These are phyloP conservation scores for Eonycteris spelaea DNA, from an alignment of 2,113 vertebrate genomes.

Conservation along the genomic window DNA sequence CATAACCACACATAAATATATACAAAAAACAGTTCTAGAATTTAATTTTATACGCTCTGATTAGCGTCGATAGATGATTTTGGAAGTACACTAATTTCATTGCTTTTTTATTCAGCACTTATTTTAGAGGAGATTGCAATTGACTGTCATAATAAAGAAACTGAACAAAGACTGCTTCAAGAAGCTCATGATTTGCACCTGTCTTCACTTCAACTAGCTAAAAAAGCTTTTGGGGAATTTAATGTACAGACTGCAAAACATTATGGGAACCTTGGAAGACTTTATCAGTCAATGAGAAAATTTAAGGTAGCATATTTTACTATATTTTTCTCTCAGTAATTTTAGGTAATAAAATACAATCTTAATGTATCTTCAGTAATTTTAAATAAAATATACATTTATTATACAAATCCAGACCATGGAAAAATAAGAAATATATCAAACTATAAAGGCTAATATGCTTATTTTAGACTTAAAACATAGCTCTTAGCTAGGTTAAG, in stretches of 20 bases:
- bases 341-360: background rate
- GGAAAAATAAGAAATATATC: background rate
- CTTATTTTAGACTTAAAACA: background rate
- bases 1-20: background rate
- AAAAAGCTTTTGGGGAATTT: constrained; percentile 99
- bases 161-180: constrained; percentile 96
- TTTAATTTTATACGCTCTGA: constrained; percentile 11
- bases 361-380: background rate
- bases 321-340: constrained; percentile 21
- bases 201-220: constrained; percentile 97
- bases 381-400: background rate
- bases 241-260: constrained; percentile 99
- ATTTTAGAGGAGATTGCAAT: constrained; percentile 99
- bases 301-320: constrained; percentile 90
- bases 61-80: background rate
- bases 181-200: constrained; percentile 98
- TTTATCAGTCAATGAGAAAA: constrained; percentile 99
- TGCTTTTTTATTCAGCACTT: constrained; percentile 85
- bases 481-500: background rate
- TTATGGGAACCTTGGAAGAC: constrained; percentile 97
- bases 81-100: background rate
- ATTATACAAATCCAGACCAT: background rate
- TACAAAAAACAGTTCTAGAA: background rate
- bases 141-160: constrained; percentile 99
- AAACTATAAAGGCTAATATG: background rate